Conservation (phyloP, 2,888 invertebrate genomes). For the Tribolium freemani region DNA sequence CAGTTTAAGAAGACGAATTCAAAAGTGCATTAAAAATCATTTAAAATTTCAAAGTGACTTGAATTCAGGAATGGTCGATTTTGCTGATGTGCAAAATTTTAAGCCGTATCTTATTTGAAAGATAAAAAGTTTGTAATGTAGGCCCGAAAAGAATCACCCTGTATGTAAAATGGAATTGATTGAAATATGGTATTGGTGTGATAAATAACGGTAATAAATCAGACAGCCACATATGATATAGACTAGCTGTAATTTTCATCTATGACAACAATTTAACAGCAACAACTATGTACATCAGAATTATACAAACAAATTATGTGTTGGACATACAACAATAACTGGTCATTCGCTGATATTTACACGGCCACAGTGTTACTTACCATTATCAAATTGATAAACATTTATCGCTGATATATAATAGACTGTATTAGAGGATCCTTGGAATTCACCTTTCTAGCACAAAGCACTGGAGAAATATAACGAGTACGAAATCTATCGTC, state of each 20-base stretch:
- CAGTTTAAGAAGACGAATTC: too few species aligned
- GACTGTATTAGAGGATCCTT: conserved; percentile 9
- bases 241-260: conserved; percentile 40
- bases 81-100: too few species aligned
- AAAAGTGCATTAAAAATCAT: too few species aligned
- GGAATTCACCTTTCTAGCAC: conserved; percentile 61
- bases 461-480: conserved; percentile 58
- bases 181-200: background rate
- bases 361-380: conserved; percentile 43
- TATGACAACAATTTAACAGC: conserved; percentile 46
- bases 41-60: too few species aligned
- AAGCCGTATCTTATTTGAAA: too few species aligned
- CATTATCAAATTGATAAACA: conserved; percentile 43
- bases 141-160: too few species aligned
- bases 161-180: background rate
- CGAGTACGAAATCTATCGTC: conserved; percentile 59
- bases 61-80: too few species aligned
- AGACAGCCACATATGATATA: conserved; percentile 39
- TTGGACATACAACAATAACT: conserved; percentile 46
- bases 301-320: conserved; percentile 44
- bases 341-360: conserved; percentile 46
- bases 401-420: conserved; percentile 45
- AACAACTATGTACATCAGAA: conserved; percentile 45
- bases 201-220: conserved; percentile 37
- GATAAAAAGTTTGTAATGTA: too few species aligned